Evolutionary conservation across 2,797 vertebrate genomes (phyloP).

Genomic region (Galago senegalensis): DNA sequence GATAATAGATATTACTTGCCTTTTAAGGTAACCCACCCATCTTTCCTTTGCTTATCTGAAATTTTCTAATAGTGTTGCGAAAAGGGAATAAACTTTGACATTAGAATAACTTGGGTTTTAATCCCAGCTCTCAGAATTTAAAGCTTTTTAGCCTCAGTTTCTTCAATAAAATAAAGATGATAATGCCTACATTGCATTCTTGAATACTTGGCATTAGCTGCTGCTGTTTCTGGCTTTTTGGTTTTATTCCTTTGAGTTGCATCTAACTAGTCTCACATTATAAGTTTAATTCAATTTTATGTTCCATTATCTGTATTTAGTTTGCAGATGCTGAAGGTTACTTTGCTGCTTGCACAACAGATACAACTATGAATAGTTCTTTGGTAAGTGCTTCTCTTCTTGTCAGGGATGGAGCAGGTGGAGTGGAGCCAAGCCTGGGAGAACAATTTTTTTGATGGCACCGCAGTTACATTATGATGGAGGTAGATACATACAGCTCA

Average conservation of each 20-base stretch:
- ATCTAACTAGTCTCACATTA: constrained; percentile 23
- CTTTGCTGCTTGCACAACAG: constrained; percentile 94
- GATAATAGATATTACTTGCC: not conserved
- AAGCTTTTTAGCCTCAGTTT: constrained; percentile 16
- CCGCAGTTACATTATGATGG: not conserved
- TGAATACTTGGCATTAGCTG: constrained; percentile 36
- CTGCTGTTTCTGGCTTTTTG: constrained; percentile 16
- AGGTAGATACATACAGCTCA: not conserved
- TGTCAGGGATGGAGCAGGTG: not conserved
- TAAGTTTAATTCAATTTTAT: constrained; percentile 40
- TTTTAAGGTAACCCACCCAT: not conserved
- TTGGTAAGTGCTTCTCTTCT: constrained; percentile 91
- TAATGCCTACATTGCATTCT: not conserved
- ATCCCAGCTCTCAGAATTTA: constrained; percentile 21
- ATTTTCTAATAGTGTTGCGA: not conserved
- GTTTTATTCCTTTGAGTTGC: constrained; percentile 15
- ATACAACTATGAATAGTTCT: constrained; percentile 92
- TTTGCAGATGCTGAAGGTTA: constrained; percentile 96
- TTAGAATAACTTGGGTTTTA: constrained; percentile 36
- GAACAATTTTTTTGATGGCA: constrained; percentile 35
- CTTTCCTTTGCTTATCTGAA: constrained; percentile 25
- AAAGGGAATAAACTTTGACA: not conserved
- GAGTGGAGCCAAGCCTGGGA: not conserved
- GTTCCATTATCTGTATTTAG: constrained; percentile 88
- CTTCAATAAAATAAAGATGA: constrained; percentile 22